phyloP scores from a whole-genome alignment of 2,113 vertebrate species.

The Psephotus haematonotus region DNA sequence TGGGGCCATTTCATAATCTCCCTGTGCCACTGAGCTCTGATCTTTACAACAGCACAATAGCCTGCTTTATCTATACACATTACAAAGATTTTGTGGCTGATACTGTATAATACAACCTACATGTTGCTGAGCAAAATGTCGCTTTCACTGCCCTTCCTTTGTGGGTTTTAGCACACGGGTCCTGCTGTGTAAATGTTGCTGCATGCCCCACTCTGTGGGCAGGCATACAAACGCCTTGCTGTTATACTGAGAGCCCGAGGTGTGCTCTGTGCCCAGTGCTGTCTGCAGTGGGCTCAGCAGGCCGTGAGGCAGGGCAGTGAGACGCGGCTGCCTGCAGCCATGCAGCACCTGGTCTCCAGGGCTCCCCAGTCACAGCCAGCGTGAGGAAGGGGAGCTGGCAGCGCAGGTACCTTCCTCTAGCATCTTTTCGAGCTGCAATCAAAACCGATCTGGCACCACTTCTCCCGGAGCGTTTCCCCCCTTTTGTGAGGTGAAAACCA shows the following conservation, averaged over 20 bases:
- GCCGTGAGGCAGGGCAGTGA: neutral
- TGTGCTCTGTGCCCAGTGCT: neutral
- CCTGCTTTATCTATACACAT: neutral
- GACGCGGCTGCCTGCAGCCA: neutral
- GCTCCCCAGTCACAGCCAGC: neutral
- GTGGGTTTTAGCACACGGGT: neutral
- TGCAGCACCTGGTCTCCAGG: rapidly evolving
- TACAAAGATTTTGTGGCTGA: neutral
- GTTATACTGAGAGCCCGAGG: neutral
- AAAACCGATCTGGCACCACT: neutral
- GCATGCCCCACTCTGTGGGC: neutral
- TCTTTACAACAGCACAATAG: neutral
- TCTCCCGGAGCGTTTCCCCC: neutral
- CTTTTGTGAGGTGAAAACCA: neutral
- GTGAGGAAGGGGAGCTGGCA: neutral
- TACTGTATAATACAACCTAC: neutral
- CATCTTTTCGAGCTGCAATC: neutral
- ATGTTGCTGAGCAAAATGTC: neutral
- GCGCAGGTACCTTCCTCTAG: neutral
- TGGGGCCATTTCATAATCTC: neutral
- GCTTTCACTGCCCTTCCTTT: neutral
- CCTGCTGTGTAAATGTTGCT: neutral
- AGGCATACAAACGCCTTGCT: rapidly evolving
- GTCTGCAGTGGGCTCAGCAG: no score
- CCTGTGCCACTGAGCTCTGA: neutral